Evolutionary conservation across 1,140 invertebrate species (phyloP), one percentile per base, ranked within the genome.

Genomic region (Drosophila murphyi): DNA sequence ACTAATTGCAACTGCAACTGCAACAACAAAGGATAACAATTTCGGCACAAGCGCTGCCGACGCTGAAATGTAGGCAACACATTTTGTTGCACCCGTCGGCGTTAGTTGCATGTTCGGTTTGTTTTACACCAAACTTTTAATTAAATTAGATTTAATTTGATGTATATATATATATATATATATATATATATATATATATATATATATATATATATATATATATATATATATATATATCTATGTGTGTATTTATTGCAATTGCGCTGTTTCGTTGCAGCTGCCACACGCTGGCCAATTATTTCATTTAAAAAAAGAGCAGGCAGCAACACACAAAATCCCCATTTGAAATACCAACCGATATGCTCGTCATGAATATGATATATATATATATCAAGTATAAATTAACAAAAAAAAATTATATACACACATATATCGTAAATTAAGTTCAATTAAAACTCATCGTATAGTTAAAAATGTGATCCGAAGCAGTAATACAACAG

Each of bases 1-100:
- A 82, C 68, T 70, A 87, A 87, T 76, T 79, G 65, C 76, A 80
- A 67, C 64, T 50, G 48, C 61, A 78, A 63, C 43, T 72, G 56
- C 62, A 72, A 45, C 32, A 32, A 45, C 47, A 45, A 52, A 31
- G 55, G 50, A 39, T 54, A 73, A 32, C 52, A 52, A 62, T 74
- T 62, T 51, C 34, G 56, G 34, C 34, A 72, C 56, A 70, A 69
- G 20, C 61, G 50, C 76, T 70, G 80, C 80, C 80, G 70, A 60
- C 80, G 83, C 83, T 67, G 29, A 67, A 88, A 88, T 68, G 83
- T 87, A 88, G 80, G 83, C 83, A 87, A 87, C 74, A 78, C 55
- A 82, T 87, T 86, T 78, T 78, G 45, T 47, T 59, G 47, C 55
- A 74, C 41, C n/a, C 28, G 12, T 59, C 43, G 39, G 34, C 45